Evolutionary conservation across 1,140 invertebrate genomes (phyloP), one percentile per base, ranked within the genome.

Genomic region (Aphelenchoides avenae): DNA sequence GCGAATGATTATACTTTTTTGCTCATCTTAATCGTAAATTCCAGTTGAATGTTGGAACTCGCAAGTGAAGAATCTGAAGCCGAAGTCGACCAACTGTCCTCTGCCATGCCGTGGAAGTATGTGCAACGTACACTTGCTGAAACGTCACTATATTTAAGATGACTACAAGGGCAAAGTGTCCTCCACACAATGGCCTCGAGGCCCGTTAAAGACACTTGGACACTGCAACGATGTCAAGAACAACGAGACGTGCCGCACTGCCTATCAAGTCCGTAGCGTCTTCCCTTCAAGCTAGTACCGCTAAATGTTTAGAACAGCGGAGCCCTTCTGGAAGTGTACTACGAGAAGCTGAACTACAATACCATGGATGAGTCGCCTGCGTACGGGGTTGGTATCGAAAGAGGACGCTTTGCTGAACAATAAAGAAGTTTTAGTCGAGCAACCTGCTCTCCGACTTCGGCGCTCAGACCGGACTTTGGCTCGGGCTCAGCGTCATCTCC

Each of bases 301-400:
- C n/a, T n/a, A n/a, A n/a, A n/a, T n/a, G n/a, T n/a, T n/a, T n/a
- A n/a, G 24, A n/a, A 62, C 3, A 67, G 67, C 48, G 64, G 63
- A 18, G 62, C 64, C 6, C 30, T 64, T 5, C 15, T 64, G 11
- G 62, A 64, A n/a, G n/a, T n/a, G n/a, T n/a, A n/a, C n/a, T n/a
- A n/a, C n/a, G n/a, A n/a, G n/a, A n/a, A n/a, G n/a, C 26, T 64
- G 20, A 64, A 64, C 56, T 64, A 67, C 31, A 56, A 64, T 34
- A 31, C 54, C 11, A 59, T 67, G 64, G 47, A 61, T 9, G 62
- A 64, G 40, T 41, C 24, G 2, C 39, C 41, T 15, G 60, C 56
- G 11, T 64, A 64, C 34, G 52, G 52, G 26, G 61, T 64, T 57
- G 20, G 22, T 13, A 18, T 30, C 22, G 31, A n/a, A n/a, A n/a